Percentiles rank a stretch among this genome's conserved stretches.
phyloP scores from a whole-genome alignment of 2,797 vertebrate genomes.

The Sebastes trivittatus region DNA sequence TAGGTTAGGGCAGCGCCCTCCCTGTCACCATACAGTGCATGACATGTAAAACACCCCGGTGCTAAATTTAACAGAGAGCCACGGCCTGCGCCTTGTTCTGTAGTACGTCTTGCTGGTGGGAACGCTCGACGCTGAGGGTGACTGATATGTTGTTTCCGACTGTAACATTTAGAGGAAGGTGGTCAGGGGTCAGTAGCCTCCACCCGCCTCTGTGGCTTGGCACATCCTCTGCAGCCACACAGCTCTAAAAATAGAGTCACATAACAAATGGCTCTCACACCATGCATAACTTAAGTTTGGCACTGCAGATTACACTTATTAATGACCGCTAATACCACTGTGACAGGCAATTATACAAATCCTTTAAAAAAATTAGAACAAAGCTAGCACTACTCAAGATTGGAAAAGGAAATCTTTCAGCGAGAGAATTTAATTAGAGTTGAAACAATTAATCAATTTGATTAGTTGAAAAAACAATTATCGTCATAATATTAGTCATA shows the following conservation, averaged over 20 bases:
- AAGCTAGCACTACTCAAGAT: background rate
- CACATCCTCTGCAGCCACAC: constrained; percentile 67
- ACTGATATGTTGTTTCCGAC: constrained; percentile 82
- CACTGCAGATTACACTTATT: background rate
- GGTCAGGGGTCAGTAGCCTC: constrained; percentile 70
- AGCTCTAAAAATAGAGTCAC: constrained; percentile 69
- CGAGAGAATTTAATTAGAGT: background rate
- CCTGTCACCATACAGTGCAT: constrained; percentile 28
- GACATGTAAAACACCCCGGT: constrained; percentile 50
- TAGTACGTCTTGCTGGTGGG: constrained; percentile 43
- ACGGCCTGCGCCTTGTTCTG: constrained; percentile 20
- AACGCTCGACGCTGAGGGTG: constrained; percentile 55
- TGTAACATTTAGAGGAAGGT: constrained; percentile 72
- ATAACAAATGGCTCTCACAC: constrained; percentile 49
- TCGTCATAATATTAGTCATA: background rate
- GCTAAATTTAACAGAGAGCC: constrained; percentile 63
- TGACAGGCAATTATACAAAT: background rate
- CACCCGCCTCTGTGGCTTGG: constrained; percentile 61
- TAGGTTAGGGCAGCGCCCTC: constrained; percentile 35
- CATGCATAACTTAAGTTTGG: constrained; percentile 5
- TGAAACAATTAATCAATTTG: background rate
- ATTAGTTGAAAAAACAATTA: background rate
- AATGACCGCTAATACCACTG: background rate
- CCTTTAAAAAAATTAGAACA: background rate
- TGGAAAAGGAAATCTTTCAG: background rate